Base-by-base conservation (phyloP, 2,113 vertebrate genomes). In the Dromiciops gliroides region DNA sequence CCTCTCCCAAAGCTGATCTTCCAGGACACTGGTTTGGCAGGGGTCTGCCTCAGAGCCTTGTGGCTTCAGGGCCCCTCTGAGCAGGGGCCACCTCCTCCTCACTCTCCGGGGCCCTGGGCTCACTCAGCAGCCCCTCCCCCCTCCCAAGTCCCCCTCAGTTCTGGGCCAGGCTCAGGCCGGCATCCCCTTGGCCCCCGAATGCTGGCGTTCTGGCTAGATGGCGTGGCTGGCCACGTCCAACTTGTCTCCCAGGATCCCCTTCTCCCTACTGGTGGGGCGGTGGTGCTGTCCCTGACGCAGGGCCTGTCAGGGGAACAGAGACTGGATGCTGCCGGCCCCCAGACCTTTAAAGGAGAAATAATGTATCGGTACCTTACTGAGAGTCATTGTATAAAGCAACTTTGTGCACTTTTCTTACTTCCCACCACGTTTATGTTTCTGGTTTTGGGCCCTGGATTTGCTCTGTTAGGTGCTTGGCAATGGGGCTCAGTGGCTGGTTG, bases 391-490 rank as follows among this genome's bases (percentile, higher is more conserved):
- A 97, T 98, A 98, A 98, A 98, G 98, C 98, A 52, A 98, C 97
- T 98, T 97, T 96, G 98, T 99, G 99, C 99, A 99, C 99, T 99
- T 99, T 99, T 99, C 98, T 98, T 98, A 98, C 97, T 97, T 97
- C 97, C 97, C 98, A 97, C 97, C 98, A 98, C 97, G 51, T 95
- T 96, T 95, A 94, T 95, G 97, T 97, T 98, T 97, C 97, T 44
- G 67, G 37, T 83, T 83, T 98, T 97, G 97, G 96, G 98, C 67
- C 97, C 96, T 97, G 97, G 97, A 89, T 97, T 95, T 96, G n/a
- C n/a, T 22, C 19, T 8, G 16, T n/a, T 67, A n/a, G 67, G 37
- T 8, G 67, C 67, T 75, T 6, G 5, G 6, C 67, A n/a, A 3
- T 2, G 37, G 31, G 67, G 67, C 37, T 22, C 67, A 22, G 19